Conservation (phyloP, 2,888 invertebrate genomes). For the Cephus spinipes region DNA sequence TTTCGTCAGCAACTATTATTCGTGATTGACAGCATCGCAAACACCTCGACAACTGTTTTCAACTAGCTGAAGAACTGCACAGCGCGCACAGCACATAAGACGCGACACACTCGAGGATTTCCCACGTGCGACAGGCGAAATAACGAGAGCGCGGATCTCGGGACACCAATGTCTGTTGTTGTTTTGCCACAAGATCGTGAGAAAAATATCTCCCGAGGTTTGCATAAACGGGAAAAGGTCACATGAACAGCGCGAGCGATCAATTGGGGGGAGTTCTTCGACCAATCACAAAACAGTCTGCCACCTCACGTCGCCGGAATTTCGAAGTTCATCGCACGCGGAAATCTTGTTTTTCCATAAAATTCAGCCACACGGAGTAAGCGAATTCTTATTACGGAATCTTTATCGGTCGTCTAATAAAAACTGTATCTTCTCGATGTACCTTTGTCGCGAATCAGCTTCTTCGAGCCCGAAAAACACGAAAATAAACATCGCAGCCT, state of each 20-base stretch:
- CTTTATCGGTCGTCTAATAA: not conserved
- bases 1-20: slow-evolving; percentile 45
- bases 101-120: not conserved
- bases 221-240: slow-evolving; percentile 56
- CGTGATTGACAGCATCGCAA: slow-evolving; percentile 15
- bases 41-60: slow-evolving; percentile 9
- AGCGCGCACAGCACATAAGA: slow-evolving; percentile 5
- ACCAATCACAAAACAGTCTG: slow-evolving; percentile 37
- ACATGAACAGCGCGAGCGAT: slow-evolving; percentile 52
- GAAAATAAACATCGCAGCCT: slow-evolving; percentile 24
- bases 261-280: slow-evolving; percentile 41
- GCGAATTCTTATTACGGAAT: not conserved
- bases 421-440: not conserved
- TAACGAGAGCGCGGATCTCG: slow-evolving; percentile 24
- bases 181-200: slow-evolving; percentile 55
- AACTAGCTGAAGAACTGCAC: slow-evolving; percentile 4
- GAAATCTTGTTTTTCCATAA: slow-evolving; percentile 14
- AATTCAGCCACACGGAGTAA: not conserved
- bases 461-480: slow-evolving; percentile 4
- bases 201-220: slow-evolving; percentile 49
- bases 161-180: slow-evolving; percentile 48
- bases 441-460: slow-evolving; percentile 13
- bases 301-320: slow-evolving; percentile 24
- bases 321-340: slow-evolving; percentile 15
- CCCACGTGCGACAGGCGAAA: slow-evolving; percentile 16